Evolutionary conservation across 2,888 invertebrate genomes (phyloP), one percentile per base, ranked within the genome.

Genomic region (Steinernema carpocapsae): DNA sequence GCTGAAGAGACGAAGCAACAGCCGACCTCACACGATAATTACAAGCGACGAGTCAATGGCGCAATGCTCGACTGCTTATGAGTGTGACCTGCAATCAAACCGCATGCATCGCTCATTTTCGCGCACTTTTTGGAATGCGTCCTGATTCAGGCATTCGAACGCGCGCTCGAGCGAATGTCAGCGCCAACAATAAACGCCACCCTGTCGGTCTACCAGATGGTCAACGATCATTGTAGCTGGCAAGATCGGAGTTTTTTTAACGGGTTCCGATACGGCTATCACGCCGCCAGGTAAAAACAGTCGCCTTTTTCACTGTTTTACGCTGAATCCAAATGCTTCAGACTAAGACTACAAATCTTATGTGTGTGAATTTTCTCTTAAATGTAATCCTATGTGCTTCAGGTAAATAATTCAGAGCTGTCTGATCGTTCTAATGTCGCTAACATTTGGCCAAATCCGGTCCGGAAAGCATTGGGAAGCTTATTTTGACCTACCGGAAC

Each of bases 91-190:
- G 64, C 32, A 64, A 29, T 64, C 37, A 37, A 29, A 26, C 29
- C 29, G 64, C 64, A 64, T 64, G 64, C 64, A 64, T 64, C 32
- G 12, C 64, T 64, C 64, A 29, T 64, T 64, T 64, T 64, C 64
- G 64, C 64, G 64, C 64, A 64, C 64, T 64, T 64, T 64, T 64
- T 32, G 64, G 64, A 64, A 22, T 29, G 26, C 64, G 32, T 17
- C 64, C 7, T 64, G 17, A 64, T 32, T 64, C 64, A 64, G 64
- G 64, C 64, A 37, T 32, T 64, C 32, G 32, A 64, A 64, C 7
- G 56, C 12, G 56, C 19, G 64, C 17, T 17, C 37, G 37, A 10
- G 4, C 10, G 37, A 37, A 1, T 64, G 64, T 26, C 64, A 32
- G 14, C 17, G 14, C 32, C 17, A 17, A 32, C 19, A 17, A 32